These are phyloP conservation scores for Gymnoscopelus braueri DNA, from an alignment of 2,797 vertebrate genomes.

Conservation along the genomic window DNA sequence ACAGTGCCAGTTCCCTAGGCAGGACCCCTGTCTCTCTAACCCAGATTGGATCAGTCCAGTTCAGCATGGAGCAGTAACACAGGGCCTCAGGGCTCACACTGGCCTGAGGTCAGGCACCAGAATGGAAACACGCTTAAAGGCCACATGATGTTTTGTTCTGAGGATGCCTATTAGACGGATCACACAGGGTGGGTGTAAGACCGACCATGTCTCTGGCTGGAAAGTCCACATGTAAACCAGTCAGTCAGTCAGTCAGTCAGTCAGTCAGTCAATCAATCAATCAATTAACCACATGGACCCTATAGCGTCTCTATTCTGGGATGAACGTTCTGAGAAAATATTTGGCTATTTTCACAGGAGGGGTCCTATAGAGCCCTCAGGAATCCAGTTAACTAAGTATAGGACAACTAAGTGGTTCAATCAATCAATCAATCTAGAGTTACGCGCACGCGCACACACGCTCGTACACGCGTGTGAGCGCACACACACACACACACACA, in stretches of 20 bases:
- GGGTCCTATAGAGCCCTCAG: no score
- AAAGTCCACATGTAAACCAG: slow-evolving; percentile 54
- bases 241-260: no score
- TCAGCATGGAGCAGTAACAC: slow-evolving; percentile 72
- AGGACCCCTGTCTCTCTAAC: slow-evolving; percentile 76
- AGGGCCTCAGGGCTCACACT: slow-evolving; percentile 66
- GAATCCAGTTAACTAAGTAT: no score
- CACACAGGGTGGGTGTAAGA: slow-evolving; percentile 38
- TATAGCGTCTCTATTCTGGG: no score
- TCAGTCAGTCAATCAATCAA: no score
- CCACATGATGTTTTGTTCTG: slow-evolving; percentile 57
- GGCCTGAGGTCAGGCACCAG: slow-evolving; percentile 53
- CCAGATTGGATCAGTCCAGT: slow-evolving; percentile 75
- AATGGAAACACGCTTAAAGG: slow-evolving; percentile 63
- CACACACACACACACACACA: neutral
- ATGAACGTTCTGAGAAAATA: no score
- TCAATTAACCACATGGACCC: no score
- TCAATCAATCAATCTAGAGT: slow-evolving; percentile 25
- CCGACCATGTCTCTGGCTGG: slow-evolving; percentile 34
- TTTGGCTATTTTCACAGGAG: no score
- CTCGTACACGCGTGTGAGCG: no score
- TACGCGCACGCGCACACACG: neutral
- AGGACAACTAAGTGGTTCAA: no score
- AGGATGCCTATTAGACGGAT: slow-evolving; percentile 62
- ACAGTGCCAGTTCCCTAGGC: slow-evolving; percentile 82